Evolutionary conservation across 2,888 invertebrate species (phyloP).

Genomic region (Prionchulus punctatus): DNA sequence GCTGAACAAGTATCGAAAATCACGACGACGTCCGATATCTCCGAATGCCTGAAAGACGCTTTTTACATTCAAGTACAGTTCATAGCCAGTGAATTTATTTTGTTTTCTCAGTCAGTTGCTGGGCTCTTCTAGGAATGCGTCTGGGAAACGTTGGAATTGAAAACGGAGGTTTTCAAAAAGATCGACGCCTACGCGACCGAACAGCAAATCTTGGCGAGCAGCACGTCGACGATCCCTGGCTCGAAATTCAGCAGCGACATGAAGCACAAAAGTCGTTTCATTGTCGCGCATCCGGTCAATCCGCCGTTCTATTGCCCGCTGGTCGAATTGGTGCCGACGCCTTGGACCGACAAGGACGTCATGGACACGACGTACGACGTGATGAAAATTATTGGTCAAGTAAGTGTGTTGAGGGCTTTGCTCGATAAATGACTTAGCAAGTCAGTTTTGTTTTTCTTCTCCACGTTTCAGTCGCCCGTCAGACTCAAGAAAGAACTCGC

Average conservation of each 20-base stretch:
- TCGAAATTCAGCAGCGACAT: constrained; percentile 66
- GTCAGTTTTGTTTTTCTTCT: not conserved
- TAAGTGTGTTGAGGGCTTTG: constrained; percentile 26
- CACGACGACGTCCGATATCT: constrained; percentile 49
- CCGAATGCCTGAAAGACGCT: constrained; percentile 55
- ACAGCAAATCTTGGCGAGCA: constrained; percentile 56
- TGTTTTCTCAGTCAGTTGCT: constrained; percentile 3
- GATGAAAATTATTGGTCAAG: constrained; percentile 73
- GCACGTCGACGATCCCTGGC: constrained; percentile 78
- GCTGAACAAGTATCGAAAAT: constrained; percentile 54
- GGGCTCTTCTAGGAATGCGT: constrained; percentile 58
- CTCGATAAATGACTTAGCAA: constrained; percentile 26
- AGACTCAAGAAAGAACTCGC: constrained; percentile 65
- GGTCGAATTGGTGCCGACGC: constrained; percentile 81
- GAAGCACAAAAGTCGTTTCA: constrained; percentile 43
- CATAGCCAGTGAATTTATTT: not conserved
- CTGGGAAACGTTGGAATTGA: constrained; percentile 69
- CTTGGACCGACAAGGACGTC: constrained; percentile 69
- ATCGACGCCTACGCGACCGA: constrained; percentile 45
- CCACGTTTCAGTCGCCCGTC: constrained; percentile 57
- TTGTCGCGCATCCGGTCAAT: constrained; percentile 45
- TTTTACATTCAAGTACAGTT: constrained; percentile 39
- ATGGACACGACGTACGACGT: constrained; percentile 53
- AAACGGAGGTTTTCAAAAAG: constrained; percentile 57
- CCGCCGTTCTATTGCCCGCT: constrained; percentile 89